Percentiles rank a stretch among this genome's conserved stretches.
Conservation (phyloP, 1,140 invertebrate species). For the Micrasema longulum region DNA sequence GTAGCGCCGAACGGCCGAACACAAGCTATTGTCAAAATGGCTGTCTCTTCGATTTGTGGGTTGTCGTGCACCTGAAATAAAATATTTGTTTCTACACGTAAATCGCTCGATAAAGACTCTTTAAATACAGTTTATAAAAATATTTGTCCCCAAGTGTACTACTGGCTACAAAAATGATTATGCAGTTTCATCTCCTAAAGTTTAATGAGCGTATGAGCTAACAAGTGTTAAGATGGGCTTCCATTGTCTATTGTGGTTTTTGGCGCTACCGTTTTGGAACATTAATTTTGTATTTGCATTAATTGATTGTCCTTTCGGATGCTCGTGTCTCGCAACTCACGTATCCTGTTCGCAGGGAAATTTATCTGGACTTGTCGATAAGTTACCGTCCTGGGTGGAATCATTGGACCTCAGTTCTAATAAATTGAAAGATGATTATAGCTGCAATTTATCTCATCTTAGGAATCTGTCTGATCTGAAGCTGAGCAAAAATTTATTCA, state of each 20-base stretch:
- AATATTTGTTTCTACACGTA: conserved; percentile 8
- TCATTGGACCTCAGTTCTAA: conserved; percentile 70
- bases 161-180: conserved; percentile 10
- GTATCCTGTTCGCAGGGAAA: conserved; percentile 73
- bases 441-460: conserved; percentile 58
- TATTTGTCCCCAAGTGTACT: background rate
- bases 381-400: conserved; percentile 71
- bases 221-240: conserved; percentile 48
- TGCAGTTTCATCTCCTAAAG: conserved; percentile 8
- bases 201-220: conserved; percentile 30
- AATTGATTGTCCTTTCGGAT: conserved; percentile 67
- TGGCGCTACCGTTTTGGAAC: conserved; percentile 38
- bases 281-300: conserved; percentile 17
- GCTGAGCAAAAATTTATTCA: conserved; percentile 67
- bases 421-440: conserved; percentile 61
- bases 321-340: conserved; percentile 70
- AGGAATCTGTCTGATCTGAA: conserved; percentile 68
- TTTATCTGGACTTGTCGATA: conserved; percentile 67
- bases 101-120: background rate
- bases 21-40: conserved; percentile 33
- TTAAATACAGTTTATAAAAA: background rate
- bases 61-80: conserved; percentile 37
- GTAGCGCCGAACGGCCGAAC: background rate
- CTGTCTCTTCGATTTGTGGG: conserved; percentile 29
- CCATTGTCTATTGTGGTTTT: conserved; percentile 41